Percentiles rank a stretch among this genome's conserved stretches.
These are phyloP conservation scores for Daboia siamensis DNA, from an alignment of 2,113 vertebrate species.

Conservation along the genomic window DNA sequence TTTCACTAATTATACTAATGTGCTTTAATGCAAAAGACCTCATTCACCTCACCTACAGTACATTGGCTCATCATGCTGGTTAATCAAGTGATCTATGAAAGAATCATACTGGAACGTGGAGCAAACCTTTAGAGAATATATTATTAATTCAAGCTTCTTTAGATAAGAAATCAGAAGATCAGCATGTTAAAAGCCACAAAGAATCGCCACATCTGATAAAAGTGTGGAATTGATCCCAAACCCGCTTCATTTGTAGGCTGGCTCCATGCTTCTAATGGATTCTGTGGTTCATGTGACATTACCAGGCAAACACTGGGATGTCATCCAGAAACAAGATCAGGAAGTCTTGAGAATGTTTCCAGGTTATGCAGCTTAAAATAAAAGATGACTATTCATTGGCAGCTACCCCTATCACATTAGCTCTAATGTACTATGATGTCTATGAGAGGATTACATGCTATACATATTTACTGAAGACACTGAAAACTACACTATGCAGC, in stretches of 20 bases:
- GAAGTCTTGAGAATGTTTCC: conserved; percentile 7
- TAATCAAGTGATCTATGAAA: background rate
- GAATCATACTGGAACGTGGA: background rate
- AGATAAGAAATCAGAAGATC: background rate
- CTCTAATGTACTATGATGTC: background rate
- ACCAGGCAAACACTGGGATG: conserved; percentile 11
- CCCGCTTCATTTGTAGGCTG: background rate
- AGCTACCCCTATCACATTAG: background rate
- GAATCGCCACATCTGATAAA: background rate
- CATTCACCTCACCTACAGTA: background rate
- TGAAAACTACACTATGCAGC: background rate
- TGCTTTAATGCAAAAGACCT: background rate
- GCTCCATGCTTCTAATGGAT: conserved; percentile 5
- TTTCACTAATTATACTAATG: background rate
- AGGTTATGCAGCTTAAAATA: conserved; percentile 10
- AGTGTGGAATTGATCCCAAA: background rate
- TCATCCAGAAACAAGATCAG: conserved; percentile 23
- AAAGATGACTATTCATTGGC: conserved; percentile 19
- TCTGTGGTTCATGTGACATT: background rate
- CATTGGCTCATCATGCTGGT: background rate
- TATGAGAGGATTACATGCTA: background rate
- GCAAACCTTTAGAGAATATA: background rate
- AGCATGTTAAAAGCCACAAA: background rate
- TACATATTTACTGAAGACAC: background rate
- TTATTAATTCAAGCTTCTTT: background rate